phyloP scores from a whole-genome alignment of 1,140 invertebrate genomes.

The Pseudomyrmex flavicornis region DNA sequence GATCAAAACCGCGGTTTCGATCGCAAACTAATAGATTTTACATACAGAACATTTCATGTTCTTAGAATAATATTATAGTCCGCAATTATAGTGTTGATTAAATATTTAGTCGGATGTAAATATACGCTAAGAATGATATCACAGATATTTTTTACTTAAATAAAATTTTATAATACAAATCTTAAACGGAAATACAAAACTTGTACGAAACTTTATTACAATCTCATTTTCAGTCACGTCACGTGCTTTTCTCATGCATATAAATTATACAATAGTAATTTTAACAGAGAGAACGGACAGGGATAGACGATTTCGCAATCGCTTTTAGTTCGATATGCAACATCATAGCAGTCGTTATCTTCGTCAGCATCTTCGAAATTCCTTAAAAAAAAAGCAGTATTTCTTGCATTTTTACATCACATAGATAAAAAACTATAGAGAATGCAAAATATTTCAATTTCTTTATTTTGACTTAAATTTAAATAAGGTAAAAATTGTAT shows the following conservation, averaged over 20 bases:
- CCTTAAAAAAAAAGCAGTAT: slow-evolving; percentile 76
- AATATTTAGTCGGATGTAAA: no score
- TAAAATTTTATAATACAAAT: slow-evolving; percentile 14
- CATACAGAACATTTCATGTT: neutral
- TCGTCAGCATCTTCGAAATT: slow-evolving; percentile 68
- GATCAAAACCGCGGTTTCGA: neutral
- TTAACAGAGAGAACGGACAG: slow-evolving; percentile 81
- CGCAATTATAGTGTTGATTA: no score
- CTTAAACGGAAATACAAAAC: slow-evolving; percentile 4
- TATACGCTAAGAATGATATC: neutral
- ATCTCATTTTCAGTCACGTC: neutral
- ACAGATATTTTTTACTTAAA: slow-evolving; percentile 21
- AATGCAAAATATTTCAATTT: neutral
- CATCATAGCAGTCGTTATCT: slow-evolving; percentile 77
- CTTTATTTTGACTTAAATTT: neutral
- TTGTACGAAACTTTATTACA: slow-evolving; percentile 14
- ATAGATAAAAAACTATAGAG: neutral
- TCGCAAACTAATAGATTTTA: slow-evolving; percentile 3
- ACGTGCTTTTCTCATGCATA: slow-evolving; percentile 38
- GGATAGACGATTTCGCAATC: slow-evolving; percentile 77
- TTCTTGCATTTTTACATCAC: neutral
- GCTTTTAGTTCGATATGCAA: slow-evolving; percentile 72
- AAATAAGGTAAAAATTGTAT: no score
- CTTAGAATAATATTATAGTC: no score
- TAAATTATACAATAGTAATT: slow-evolving; percentile 75